phyloP scores from a whole-genome alignment of 2,113 vertebrate genomes.

The Syrmaticus mikado region DNA sequence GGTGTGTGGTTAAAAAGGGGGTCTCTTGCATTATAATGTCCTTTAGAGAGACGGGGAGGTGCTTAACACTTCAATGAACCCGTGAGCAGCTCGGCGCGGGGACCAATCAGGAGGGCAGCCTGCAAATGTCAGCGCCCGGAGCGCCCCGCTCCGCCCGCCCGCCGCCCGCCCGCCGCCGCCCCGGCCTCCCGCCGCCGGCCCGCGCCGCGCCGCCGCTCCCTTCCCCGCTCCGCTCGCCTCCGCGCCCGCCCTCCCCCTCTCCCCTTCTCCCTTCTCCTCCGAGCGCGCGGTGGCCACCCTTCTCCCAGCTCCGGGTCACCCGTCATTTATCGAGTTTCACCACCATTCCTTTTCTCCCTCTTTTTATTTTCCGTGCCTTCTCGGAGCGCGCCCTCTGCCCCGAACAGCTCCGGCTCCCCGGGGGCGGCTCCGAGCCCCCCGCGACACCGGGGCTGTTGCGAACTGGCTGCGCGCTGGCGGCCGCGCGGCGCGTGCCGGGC shows the following conservation, averaged over 20 bases:
- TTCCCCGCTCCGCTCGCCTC: constrained; percentile 12
- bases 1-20: constrained; percentile 98
- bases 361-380: not conserved
- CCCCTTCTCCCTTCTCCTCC: not conserved
- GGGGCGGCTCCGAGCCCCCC: not conserved
- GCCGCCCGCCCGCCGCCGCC: constrained; percentile 33
- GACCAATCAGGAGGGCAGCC: constrained; percentile 93
- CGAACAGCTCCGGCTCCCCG: not conserved
- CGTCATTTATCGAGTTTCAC: not conserved
- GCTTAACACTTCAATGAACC: constrained; percentile 96
- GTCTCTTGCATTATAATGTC: constrained; percentile 98
- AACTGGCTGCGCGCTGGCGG: not conserved
- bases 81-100: constrained; percentile 90
- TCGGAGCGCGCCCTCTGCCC: not conserved
- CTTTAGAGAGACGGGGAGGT: constrained; percentile 97
- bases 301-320: not conserved
- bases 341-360: not conserved
- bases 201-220: not conserved
- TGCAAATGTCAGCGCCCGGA: constrained; percentile 84
- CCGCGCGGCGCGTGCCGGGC: not conserved
- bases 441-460: not conserved
- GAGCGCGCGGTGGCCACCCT: constrained; percentile 17
- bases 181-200: constrained; percentile 36
- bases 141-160: constrained; percentile 73
- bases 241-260: not conserved